Base-by-base conservation (phyloP, 2,113 vertebrate genomes). In the Bucco capensis region DNA sequence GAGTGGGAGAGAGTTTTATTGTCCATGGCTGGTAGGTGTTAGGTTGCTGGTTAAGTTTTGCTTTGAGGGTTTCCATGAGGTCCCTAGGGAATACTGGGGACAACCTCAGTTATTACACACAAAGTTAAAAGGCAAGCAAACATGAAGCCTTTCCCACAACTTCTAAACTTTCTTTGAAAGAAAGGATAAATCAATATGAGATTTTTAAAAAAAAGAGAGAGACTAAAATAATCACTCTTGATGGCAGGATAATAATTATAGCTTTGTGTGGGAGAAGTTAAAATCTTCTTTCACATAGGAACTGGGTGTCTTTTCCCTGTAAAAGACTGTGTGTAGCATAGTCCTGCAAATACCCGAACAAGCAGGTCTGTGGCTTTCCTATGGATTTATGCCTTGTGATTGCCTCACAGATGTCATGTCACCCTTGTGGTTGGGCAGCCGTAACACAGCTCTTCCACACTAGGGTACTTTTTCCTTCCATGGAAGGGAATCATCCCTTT, bases 201-300 rank as follows among this genome's bases (percentile, higher is more conserved):
- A 70, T 69, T n/a, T n/a, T n/a, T 31, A 22, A 66, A 71, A 12
- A 40, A 56, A 23, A 33, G 19, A 53, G 25, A 53, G 23, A 18
- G 11, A 49, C 81, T 2, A 85, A 90, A 91, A 88, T 33, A 88
- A 83, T 88, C 83, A 50, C 67, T 84, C 77, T 94, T 49, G 54
- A 28, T 86, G 74, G 78, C 58, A 82, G 42, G 37, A 19, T 80
- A 89, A 93, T 96, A 96, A 94, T 95, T 96, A 92, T 93, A 95
- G 76, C 86, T 93, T 58, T 35, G 86, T 73, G 94, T 83, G 90
- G 89, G 90, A 79, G 92, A 84, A 90, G 62, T 37, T 89, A 73
- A 92, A 95, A 94, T 80, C 81, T 38, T 87, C 35, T 73, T 13
- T 47, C 73, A 57, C n/a, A 53, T 66, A 76, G 57, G 88, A 70